Percentiles rank a stretch among this genome's conserved stretches.
Evolutionary conservation across 2,113 vertebrate genomes (phyloP).

Genomic region (Gorilla gorilla): DNA sequence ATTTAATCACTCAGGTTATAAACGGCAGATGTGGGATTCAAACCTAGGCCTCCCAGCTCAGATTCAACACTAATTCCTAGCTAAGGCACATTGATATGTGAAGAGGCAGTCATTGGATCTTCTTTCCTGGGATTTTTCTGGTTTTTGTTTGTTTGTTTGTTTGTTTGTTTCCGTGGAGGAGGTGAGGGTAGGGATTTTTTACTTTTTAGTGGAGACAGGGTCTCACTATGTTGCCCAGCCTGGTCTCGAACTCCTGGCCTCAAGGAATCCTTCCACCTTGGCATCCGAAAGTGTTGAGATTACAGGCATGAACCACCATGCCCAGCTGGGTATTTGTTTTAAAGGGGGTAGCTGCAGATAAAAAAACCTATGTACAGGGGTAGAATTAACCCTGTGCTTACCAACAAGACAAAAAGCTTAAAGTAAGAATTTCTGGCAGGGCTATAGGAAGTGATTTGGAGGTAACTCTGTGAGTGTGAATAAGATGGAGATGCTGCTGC

Average conservation of each 20-base stretch:
- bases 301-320: no score
- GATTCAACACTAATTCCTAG: no score
- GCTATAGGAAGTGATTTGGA: background rate
- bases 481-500: no score
- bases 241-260: no score
- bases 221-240: no score
- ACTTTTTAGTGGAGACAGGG: no score
- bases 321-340: no score
- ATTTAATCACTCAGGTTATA: background rate
- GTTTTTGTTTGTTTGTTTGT: no score
- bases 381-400: background rate
- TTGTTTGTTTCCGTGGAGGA: no score
- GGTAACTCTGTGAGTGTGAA: accelerated
- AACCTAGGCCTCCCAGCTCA: background rate
- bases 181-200: no score
- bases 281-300: no score
- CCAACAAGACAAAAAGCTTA: background rate
- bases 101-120: background rate
- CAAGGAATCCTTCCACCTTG: no score
- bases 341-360: background rate
- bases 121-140: background rate
- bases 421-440: background rate
- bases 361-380: background rate
- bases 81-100: accelerated
- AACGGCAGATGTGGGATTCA: background rate